Conservation (phyloP, 2,888 invertebrate genomes). For the Proisotoma minuta region DNA sequence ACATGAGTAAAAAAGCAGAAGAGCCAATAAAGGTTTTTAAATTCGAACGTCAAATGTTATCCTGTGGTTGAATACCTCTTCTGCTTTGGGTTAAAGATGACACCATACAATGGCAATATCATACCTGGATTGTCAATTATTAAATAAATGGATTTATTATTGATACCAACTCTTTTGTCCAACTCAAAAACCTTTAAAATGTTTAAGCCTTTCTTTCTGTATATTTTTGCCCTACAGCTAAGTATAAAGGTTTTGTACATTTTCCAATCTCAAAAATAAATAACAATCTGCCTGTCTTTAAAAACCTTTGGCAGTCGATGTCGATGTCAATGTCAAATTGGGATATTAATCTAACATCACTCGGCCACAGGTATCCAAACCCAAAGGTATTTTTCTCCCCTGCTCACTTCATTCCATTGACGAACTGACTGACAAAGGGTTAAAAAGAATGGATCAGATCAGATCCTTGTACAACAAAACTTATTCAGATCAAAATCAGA, state of each 20-base stretch:
- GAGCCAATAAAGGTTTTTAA: no score
- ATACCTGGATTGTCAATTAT: conserved; percentile 5
- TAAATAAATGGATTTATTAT: conserved; percentile 5
- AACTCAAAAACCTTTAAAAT: not conserved
- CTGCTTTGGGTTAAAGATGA: not conserved
- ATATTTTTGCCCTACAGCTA: not conserved
- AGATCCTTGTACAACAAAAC: not conserved
- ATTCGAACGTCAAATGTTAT: conserved; percentile 2
- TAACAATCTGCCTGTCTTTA: not conserved
- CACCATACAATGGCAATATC: not conserved
- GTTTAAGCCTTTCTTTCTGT: not conserved
- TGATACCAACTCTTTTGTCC: not conserved
- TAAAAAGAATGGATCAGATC: not conserved
- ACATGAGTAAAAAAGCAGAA: not conserved
- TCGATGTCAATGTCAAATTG: conserved; percentile 13
- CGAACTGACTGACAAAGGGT: conserved; percentile 1
- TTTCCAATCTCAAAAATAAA: not conserved
- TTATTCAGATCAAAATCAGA: not conserved
- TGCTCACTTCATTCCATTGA: conserved; percentile 1
- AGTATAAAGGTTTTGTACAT: not conserved
- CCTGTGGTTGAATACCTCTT: conserved; percentile 1
- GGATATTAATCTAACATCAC: conserved; percentile 9
- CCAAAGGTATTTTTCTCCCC: not conserved
- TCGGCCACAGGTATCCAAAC: not conserved
- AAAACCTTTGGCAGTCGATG: not conserved